Evolutionary conservation across 1,140 invertebrate species (phyloP).

Genomic region (Temnothorax curvispinosus): DNA sequence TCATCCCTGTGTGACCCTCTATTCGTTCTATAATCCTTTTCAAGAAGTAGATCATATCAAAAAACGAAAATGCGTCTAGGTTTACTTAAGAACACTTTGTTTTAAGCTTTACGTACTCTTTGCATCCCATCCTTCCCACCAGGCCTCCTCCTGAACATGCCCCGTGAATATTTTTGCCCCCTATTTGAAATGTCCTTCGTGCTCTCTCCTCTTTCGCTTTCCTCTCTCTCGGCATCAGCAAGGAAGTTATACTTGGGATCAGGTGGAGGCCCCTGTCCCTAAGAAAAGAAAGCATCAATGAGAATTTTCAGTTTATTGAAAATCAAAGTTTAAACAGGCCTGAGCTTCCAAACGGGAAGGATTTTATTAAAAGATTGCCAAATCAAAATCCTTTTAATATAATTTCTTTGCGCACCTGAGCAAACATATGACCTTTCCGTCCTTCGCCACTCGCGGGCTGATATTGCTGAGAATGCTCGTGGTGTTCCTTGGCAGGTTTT

Average conservation of each 20-base stretch:
- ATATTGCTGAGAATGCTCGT: constrained; percentile 67
- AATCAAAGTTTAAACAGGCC: neutral
- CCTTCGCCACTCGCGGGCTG: constrained; percentile 74
- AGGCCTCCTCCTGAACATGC: constrained; percentile 74
- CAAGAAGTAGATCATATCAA: neutral
- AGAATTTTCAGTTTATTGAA: neutral
- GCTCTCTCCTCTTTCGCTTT: constrained; percentile 64
- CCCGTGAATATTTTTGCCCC: constrained; percentile 70
- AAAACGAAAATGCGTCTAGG: neutral
- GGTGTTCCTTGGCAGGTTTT: constrained; percentile 76
- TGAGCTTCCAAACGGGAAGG: neutral
- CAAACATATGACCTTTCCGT: constrained; percentile 81
- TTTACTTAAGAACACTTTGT: neutral
- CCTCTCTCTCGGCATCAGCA: constrained; percentile 84
- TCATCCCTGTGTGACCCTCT: constrained; percentile 73
- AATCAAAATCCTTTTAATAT: neutral
- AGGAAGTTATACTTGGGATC: constrained; percentile 86
- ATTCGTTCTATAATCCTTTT: constrained; percentile 69
- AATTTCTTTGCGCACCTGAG: constrained; percentile 73
- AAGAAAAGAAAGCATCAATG: neutral
- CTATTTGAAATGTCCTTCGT: constrained; percentile 77
- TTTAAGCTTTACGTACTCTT: constrained; percentile 70
- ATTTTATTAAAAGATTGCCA: neutral
- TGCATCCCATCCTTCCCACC: constrained; percentile 74
- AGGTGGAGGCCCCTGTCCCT: constrained; percentile 85